These are phyloP conservation scores for Enoplolaimus lenunculus DNA, from an alignment of 2,888 invertebrate genomes.

Conservation along the genomic window DNA sequence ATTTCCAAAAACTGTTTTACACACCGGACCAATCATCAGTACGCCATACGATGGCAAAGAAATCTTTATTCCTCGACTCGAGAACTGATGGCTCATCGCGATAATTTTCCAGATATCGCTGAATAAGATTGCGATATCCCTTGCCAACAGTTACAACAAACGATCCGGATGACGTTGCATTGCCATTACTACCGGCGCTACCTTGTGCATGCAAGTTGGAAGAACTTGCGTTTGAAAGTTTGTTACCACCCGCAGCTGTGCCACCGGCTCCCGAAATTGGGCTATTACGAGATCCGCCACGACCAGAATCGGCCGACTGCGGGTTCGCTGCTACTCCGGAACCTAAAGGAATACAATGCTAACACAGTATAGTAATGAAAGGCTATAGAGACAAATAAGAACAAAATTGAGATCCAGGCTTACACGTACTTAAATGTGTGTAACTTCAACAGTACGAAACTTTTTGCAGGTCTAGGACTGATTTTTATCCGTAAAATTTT, in stretches of 20 bases:
- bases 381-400: no score
- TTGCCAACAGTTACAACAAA: conserved; percentile 51
- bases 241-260: neutral
- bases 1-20: no score
- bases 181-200: neutral
- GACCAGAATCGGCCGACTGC: conserved; percentile 13
- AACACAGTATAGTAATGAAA: no score
- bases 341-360: no score
- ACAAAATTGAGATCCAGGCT: no score
- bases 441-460: no score
- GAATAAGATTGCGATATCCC: conserved; percentile 61
- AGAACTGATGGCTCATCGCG: conserved; percentile 32
- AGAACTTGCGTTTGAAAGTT: neutral
- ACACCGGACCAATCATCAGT: conserved; percentile 53
- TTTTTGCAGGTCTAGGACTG: no score
- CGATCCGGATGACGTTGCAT: conserved; percentile 52
- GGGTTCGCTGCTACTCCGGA: neutral
- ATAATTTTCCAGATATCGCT: conserved; percentile 31
- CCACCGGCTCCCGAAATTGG: neutral
- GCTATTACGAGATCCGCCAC: conserved; percentile 8
- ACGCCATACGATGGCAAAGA: conserved; percentile 58
- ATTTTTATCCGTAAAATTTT: no score
- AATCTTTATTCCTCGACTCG: conserved; percentile 41
- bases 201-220: neutral
- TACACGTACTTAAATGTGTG: no score